Percentiles rank a stretch among this genome's conserved stretches.
Evolutionary conservation across 30 jellyfish, hydroid and myxozoan species (phyloP).

Genomic region (Nemopilema nomurai): DNA sequence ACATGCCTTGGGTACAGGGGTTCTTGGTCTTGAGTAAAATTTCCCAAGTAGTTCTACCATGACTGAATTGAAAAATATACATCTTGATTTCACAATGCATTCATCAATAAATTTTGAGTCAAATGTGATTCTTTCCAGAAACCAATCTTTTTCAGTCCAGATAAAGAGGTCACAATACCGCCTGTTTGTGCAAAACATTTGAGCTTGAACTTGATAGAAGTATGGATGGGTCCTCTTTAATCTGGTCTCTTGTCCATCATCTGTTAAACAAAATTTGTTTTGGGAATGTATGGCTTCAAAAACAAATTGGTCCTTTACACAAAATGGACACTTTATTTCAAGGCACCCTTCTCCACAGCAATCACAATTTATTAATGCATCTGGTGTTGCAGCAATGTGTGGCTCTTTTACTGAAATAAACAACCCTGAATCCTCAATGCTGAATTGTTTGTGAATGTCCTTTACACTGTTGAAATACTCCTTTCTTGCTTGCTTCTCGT

Average conservation of each 20-base stretch:
- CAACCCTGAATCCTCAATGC: no score
- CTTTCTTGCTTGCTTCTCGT: no score
- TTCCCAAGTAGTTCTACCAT: constrained; percentile 22
- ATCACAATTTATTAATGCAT: no score
- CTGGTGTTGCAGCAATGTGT: no score
- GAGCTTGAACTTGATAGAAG: constrained; percentile 23
- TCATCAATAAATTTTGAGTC: not conserved
- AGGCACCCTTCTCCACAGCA: constrained; percentile 10
- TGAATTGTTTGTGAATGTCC: no score
- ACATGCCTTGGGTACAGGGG: not conserved
- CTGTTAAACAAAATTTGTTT: not conserved
- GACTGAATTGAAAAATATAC: constrained; percentile 6
- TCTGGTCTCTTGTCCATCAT: not conserved
- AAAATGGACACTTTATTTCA: no score
- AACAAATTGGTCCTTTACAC: not conserved
- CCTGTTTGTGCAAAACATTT: constrained; percentile 13
- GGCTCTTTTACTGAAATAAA: no score
- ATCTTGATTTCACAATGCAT: constrained; percentile 4
- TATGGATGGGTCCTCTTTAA: constrained; percentile 14
- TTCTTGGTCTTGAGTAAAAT: constrained; percentile 15
- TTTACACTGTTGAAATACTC: no score
- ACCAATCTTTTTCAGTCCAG: constrained; percentile 16
- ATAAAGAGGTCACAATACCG: constrained; percentile 5
- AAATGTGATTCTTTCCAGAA: constrained; percentile 8
- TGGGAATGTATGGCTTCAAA: constrained; percentile 1